These are phyloP conservation scores for Menidia menidia DNA, from an alignment of 2,797 vertebrate species.

Conservation along the genomic window DNA sequence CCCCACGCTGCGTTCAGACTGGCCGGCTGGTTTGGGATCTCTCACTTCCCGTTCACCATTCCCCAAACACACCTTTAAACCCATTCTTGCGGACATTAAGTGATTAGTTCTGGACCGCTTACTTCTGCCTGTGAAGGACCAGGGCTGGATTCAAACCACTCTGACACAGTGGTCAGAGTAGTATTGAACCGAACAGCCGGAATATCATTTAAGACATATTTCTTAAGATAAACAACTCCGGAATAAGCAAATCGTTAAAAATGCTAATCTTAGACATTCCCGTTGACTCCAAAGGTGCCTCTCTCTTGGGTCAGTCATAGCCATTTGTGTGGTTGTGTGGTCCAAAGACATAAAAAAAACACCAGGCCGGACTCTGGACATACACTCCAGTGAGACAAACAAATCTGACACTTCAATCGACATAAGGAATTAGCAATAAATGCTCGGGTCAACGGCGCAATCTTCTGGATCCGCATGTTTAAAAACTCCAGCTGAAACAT, in stretches of 20 bases:
- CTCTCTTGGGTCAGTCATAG: slow-evolving; percentile 30
- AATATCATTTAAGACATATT: slow-evolving; percentile 25
- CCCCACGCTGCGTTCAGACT: neutral
- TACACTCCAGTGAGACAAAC: slow-evolving; percentile 47
- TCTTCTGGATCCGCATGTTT: slow-evolving; percentile 19
- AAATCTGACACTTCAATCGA: slow-evolving; percentile 8
- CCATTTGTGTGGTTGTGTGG: slow-evolving; percentile 59
- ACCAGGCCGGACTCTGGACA: slow-evolving; percentile 43
- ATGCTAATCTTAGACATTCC: slow-evolving; percentile 26
- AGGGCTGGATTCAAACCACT: neutral
- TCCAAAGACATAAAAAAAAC: slow-evolving; percentile 54
- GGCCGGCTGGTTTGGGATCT: neutral
- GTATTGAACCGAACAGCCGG: neutral
- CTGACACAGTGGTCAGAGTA: neutral
- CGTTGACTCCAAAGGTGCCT: slow-evolving; percentile 28
- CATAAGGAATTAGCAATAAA: neutral
- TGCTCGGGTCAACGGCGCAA: neutral
- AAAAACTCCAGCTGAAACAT: slow-evolving; percentile 34
- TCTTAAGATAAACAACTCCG: slow-evolving; percentile 13
- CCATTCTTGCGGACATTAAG: neutral
- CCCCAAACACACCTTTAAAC: slow-evolving; percentile 4
- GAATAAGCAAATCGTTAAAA: slow-evolving; percentile 28
- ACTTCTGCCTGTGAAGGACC: slow-evolving; percentile 1
- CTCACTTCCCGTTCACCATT: slow-evolving; percentile 11
- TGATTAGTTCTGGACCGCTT: slow-evolving; percentile 27